These are phyloP conservation scores for Scarus forsteni DNA, from an alignment of 2,797 vertebrate species.

Conservation along the genomic window DNA sequence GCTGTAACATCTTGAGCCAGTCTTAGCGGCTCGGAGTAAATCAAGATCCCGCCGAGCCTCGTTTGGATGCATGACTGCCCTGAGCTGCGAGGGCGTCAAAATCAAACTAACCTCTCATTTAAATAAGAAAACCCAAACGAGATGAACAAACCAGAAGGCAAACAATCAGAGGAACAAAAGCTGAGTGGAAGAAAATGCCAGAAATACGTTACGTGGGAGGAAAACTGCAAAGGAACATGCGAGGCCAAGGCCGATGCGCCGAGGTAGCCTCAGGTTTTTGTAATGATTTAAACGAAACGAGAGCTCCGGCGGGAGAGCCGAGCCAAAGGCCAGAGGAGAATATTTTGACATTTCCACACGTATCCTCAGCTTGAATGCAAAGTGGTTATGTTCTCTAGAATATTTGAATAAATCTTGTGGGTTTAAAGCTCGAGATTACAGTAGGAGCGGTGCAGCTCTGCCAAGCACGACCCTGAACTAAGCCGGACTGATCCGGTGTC, in stretches of 20 bases:
- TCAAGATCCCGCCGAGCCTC: slow-evolving; percentile 8
- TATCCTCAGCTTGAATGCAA: slow-evolving; percentile 55
- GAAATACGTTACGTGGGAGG: slow-evolving; percentile 47
- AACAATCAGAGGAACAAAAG: slow-evolving; percentile 25
- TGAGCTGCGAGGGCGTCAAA: neutral
- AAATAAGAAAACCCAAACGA: slow-evolving; percentile 16
- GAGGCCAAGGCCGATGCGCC: slow-evolving; percentile 52
- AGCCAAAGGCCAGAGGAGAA: slow-evolving; percentile 65
- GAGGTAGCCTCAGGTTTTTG: slow-evolving; percentile 59
- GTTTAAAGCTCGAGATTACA: slow-evolving; percentile 72
- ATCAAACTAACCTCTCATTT: slow-evolving; percentile 2
- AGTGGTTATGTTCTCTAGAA: slow-evolving; percentile 56
- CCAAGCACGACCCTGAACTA: slow-evolving; percentile 68
- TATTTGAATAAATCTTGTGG: slow-evolving; percentile 62
- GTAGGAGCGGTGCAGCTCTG: slow-evolving; percentile 58
- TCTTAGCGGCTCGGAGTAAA: slow-evolving; percentile 19
- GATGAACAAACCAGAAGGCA: slow-evolving; percentile 38
- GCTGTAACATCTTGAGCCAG: slow-evolving; percentile 14
- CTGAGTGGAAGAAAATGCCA: slow-evolving; percentile 23
- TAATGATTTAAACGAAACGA: slow-evolving; percentile 56
- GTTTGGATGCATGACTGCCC: slow-evolving; percentile 13
- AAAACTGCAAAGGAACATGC: slow-evolving; percentile 30
- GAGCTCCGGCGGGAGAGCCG: slow-evolving; percentile 47
- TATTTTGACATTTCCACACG: slow-evolving; percentile 72
- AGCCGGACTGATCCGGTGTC: slow-evolving; percentile 71